Evolutionary conservation across 2,113 vertebrate genomes (phyloP), one percentile per base, ranked within the genome.

Genomic region (Damaliscus lunatus): DNA sequence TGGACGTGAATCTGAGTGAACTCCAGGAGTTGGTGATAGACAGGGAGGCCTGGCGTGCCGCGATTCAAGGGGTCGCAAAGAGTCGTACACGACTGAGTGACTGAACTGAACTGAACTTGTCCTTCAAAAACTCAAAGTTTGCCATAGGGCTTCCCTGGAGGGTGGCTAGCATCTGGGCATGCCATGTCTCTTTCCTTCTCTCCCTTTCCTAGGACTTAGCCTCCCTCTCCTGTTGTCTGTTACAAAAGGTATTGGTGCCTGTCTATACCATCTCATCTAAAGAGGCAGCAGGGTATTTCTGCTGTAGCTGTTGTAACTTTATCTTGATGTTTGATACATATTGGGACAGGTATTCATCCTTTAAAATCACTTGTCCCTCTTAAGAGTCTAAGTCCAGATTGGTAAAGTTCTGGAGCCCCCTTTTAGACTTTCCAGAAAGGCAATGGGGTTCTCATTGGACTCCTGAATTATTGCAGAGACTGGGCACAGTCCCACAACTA

Each of bases 401-500:
- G n/a, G 4, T 36, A 23, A 71, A 36, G n/a, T 71, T 71, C 9
- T 36, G n/a, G n/a, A 71, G 64, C n/a, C 64, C 9, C 36, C 17
- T 71, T 71, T 71, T 71, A 71, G 64, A 36, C 64, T 71, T 71
- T 71, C n/a, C 64, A 71, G 64, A 71, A 71, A 71, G 5, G n/a
- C 64, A 36, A 11, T 71, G 19, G n/a, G 19, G 64, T 36, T 71
- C n/a, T 23, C 2, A 0, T 36, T 71, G n/a, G n/a, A 23, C 64
- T 71, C 9, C 17, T 71, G n/a, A 71, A 5, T 36, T 36, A 71
- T 71, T 5, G n/a, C 64, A 6, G n/a, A 71, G 9, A 21, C 64
- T 11, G 4, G 17, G 17, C 64, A 21, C 19, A 23, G 17, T 12
- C 19, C n/a, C 9, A 36, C 17, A 67, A 21, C n/a, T 36, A 71